Percentiles rank a stretch among this genome's conserved stretches.
phyloP scores from a whole-genome alignment of 2,113 vertebrate genomes.

The Ranitomeya imitator region DNA sequence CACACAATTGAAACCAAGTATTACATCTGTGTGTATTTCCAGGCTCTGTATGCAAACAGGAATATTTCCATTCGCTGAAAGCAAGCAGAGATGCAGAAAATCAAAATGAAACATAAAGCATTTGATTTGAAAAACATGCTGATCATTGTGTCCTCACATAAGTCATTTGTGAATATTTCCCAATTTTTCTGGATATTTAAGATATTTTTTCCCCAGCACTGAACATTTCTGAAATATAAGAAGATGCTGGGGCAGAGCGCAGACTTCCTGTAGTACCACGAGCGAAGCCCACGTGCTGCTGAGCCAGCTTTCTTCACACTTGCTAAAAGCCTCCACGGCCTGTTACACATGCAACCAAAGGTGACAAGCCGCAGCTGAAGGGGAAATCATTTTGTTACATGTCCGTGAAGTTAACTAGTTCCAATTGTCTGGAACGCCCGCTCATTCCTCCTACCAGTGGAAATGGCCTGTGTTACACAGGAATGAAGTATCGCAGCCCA shows the following conservation, averaged over 20 bases:
- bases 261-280: background rate
- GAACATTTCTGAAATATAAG: background rate
- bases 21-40: no score
- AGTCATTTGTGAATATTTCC: background rate
- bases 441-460: background rate
- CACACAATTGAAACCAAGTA: no score
- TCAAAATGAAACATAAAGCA: no score
- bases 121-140: background rate
- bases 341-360: conserved; percentile 10
- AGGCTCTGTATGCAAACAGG: no score
- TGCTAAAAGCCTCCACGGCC: conserved; percentile 20
- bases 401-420: conserved; percentile 15
- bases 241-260: background rate
- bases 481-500: background rate
- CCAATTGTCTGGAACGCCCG: conserved; percentile 20
- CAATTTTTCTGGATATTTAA: background rate
- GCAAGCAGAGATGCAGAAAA: no score
- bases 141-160: background rate
- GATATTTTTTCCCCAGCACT: background rate
- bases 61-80: no score
- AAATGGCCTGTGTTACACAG: background rate
- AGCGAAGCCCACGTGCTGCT: background rate
- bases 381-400: conserved; percentile 1
- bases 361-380: conserved; percentile 13
- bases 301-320: conserved; percentile 15